phyloP scores from a whole-genome alignment of 2,797 vertebrate genomes.

The Hafferia zeledoni region DNA sequence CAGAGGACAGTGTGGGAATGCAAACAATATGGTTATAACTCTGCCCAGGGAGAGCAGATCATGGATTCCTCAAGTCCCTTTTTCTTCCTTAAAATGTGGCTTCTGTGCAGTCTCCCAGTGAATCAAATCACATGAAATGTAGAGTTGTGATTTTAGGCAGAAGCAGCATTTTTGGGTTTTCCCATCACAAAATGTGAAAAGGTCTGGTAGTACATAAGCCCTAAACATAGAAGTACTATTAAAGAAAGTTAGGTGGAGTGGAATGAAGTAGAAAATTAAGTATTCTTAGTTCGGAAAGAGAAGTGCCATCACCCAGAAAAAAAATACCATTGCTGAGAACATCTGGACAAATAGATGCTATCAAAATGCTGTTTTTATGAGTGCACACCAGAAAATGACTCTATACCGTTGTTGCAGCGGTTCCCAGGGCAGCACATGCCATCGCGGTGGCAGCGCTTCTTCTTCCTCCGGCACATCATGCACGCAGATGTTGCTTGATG shows the following conservation, averaged over 20 bases:
- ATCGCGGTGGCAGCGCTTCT: slow-evolving; percentile 94
- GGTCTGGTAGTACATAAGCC: background rate
- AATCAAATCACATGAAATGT: background rate
- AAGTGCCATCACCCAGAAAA: background rate
- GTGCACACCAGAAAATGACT: background rate
- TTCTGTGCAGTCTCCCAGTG: background rate
- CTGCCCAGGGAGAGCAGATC: background rate
- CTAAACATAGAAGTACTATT: background rate
- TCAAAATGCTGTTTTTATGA: background rate
- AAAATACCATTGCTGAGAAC: background rate
- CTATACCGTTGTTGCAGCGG: slow-evolving; percentile 91
- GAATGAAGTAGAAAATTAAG: background rate
- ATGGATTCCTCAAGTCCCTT: background rate
- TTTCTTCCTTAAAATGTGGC: background rate
- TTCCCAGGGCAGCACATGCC: slow-evolving; percentile 95
- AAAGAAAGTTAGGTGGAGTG: background rate
- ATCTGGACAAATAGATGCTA: background rate
- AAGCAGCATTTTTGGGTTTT: background rate
- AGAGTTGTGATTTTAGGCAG: background rate
- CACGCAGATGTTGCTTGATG: slow-evolving; percentile 90
- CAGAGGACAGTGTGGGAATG: background rate
- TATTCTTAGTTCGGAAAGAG: background rate
- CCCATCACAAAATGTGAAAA: background rate
- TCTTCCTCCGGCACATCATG: slow-evolving; percentile 89
- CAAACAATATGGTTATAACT: background rate